Evolutionary conservation across 23 tunicate genomes (phyloP).

Genomic region (Styela clava): DNA sequence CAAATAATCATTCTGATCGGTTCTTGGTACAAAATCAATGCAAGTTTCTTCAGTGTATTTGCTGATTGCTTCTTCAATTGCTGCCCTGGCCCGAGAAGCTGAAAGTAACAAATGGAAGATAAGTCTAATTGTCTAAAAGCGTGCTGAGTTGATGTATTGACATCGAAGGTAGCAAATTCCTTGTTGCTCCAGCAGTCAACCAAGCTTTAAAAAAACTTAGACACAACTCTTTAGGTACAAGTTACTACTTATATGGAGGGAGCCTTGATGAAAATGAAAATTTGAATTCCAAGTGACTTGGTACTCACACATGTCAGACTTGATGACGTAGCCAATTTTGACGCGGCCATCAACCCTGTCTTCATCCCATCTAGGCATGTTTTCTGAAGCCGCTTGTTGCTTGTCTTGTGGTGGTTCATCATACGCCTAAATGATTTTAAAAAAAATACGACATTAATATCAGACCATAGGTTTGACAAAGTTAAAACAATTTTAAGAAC

Average conservation of each 20-base stretch:
- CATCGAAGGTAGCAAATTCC: too few relatives aligned
- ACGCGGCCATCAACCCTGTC: constrained; percentile 23
- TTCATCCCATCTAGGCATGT: constrained; percentile 32
- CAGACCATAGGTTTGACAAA: background rate
- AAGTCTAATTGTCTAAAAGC: background rate
- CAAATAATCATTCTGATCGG: constrained; percentile 27
- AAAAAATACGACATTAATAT: background rate
- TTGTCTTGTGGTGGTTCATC: constrained; percentile 16
- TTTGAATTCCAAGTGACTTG: too few relatives aligned
- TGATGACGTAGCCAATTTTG: constrained; percentile 39
- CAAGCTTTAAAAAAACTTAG: too few relatives aligned
- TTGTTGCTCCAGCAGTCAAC: too few relatives aligned
- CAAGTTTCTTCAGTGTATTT: constrained; percentile 28
- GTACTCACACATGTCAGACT: background rate
- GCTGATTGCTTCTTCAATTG: constrained; percentile 21
- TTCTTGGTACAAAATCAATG: constrained; percentile 41
- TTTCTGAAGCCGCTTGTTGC: constrained; percentile 15
- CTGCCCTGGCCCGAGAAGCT: constrained; percentile 23
- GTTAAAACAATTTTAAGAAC: background rate
- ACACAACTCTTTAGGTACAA: too few relatives aligned
- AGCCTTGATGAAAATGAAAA: too few relatives aligned
- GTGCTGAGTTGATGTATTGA: too few relatives aligned
- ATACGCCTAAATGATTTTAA: constrained; percentile 30
- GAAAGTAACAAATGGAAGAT: background rate
- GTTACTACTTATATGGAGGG: too few relatives aligned